Percentiles rank a stretch among this genome's conserved stretches.
These are phyloP conservation scores for Oscarella lobularis DNA, from an alignment of 37 sponge, comb jelly and placozoan genomes.

Conservation along the genomic window DNA sequence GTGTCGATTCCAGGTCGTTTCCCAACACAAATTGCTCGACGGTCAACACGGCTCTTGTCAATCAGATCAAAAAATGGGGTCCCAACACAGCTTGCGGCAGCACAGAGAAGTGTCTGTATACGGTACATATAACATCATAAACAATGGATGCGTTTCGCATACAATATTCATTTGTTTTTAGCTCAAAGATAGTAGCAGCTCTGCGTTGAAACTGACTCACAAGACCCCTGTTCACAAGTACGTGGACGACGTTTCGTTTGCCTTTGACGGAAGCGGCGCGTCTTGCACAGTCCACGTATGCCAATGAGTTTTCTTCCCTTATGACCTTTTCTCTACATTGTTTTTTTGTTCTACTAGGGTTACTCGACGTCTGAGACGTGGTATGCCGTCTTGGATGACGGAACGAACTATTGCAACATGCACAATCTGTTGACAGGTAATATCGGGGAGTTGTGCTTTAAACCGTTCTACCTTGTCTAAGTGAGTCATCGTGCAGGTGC, in stretches of 20 bases:
- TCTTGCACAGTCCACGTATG: neutral
- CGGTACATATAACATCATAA: neutral
- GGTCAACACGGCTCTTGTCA: neutral
- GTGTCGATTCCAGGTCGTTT: neutral
- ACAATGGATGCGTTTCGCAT: neutral
- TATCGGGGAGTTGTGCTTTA: no score
- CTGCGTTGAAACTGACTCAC: neutral
- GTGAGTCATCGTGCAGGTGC: no score
- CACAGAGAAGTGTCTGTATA: constrained; percentile 5
- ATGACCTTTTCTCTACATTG: neutral
- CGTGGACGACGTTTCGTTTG: neutral
- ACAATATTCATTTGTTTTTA: neutral
- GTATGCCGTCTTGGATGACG: neutral
- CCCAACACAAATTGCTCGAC: neutral
- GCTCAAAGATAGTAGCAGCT: neutral
- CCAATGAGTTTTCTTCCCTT: neutral
- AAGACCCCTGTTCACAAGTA: neutral
- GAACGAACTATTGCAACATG: constrained; percentile 1
- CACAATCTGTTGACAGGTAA: neutral
- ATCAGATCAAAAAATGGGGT: neutral
- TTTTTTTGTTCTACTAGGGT: neutral
- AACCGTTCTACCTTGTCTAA: no score
- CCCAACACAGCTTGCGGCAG: neutral
- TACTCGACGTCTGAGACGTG: neutral
- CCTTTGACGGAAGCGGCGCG: no score